Percentiles rank a stretch among this genome's conserved stretches.
These are phyloP conservation scores for Tragelaphus scriptus DNA, from an alignment of 2,113 vertebrate species.

Conservation along the genomic window DNA sequence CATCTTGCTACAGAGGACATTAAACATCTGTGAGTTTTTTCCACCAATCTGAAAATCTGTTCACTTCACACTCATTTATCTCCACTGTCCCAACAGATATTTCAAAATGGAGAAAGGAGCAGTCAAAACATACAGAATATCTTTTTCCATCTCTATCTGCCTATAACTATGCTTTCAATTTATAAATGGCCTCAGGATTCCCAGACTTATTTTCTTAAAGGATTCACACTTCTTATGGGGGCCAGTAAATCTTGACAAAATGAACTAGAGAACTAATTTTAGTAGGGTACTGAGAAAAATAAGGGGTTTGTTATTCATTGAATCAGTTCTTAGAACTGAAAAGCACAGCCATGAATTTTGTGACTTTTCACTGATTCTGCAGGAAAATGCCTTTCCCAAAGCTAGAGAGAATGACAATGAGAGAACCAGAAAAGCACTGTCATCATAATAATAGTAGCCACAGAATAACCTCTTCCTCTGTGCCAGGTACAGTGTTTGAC, in stretches of 20 bases:
- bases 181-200: not conserved
- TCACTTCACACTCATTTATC: not conserved
- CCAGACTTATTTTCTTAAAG: not conserved
- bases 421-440: not conserved
- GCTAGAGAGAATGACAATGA: not conserved
- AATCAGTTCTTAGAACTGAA: not conserved
- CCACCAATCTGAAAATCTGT: not conserved
- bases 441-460: not conserved
- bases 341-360: not conserved
- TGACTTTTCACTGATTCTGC: not conserved
- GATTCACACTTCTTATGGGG: not conserved
- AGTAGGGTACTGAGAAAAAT: not conserved
- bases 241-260: not conserved
- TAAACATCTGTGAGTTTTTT: not conserved
- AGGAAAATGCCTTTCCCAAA: not conserved
- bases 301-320: not conserved
- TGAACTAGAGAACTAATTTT: not conserved
- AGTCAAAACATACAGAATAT: not conserved
- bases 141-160: not conserved
- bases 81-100: not conserved
- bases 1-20: not conserved
- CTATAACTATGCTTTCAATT: not conserved
- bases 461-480: not conserved
- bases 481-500: not conserved
- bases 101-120: not conserved